A percentile compares a stretch with the other conserved stretches of the same genome.
Conservation (phyloP, 2,888 invertebrate species). For the Leptarthrus brevirostris region DNA sequence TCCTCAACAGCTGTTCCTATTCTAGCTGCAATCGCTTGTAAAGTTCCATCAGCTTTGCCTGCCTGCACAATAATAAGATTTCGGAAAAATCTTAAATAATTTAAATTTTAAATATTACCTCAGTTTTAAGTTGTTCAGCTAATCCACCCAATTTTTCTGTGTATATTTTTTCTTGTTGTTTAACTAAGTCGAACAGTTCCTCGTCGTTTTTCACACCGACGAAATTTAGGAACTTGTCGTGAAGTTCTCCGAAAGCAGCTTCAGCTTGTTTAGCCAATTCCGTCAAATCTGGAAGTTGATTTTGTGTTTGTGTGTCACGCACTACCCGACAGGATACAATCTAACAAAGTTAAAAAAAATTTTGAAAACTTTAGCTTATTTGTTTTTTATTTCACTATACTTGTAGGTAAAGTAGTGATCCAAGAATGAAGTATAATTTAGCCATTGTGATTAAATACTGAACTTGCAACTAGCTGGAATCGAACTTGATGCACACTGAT, state of each 20-base stretch:
- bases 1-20: conserved; percentile 32
- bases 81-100: not conserved
- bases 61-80: not conserved
- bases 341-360: not conserved
- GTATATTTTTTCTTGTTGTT: conserved; percentile 44
- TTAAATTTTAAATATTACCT: not conserved
- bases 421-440: conserved; percentile 17
- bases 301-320: conserved; percentile 41
- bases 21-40: conserved; percentile 22
- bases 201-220: conserved; percentile 50
- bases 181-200: conserved; percentile 35
- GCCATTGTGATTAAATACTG: conserved; percentile 28
- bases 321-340: conserved; percentile 37
- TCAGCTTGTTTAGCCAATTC: conserved; percentile 51
- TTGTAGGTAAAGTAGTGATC: conserved; percentile 12
- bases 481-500: conserved; percentile 24
- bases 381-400: conserved; percentile 2
- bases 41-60: conserved; percentile 48
- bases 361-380: not conserved
- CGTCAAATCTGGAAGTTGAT: conserved; percentile 29
- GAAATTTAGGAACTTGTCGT: conserved; percentile 47
- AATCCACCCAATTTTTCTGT: conserved; percentile 47
- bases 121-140: conserved; percentile 40
- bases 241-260: conserved; percentile 41
- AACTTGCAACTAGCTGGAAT: not conserved